Base-by-base conservation (phyloP, 35 echinoderm and acorn worm genomes). In the Anneissia japonica region DNA sequence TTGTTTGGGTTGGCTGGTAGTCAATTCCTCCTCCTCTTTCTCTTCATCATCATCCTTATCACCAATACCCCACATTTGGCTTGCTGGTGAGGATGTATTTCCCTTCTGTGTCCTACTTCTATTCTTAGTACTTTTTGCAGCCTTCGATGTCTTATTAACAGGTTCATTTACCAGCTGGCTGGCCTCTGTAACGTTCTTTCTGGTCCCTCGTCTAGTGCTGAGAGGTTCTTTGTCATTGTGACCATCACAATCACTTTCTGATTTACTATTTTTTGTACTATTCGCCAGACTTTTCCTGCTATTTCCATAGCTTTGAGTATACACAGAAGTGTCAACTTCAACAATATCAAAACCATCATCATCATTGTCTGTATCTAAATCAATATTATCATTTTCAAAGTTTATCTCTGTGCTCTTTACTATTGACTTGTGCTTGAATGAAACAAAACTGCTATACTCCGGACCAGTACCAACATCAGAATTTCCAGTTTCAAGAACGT, bases 291-390 rank as follows among this genome's bases (percentile, higher is more conserved):
- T 56, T 77, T 21, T 28, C 3, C 31, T 76, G 84, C 46, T 78
- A 30, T 72, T 41, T 31, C 76, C 4, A 33, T 26, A 34, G 32
- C 34, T 0, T 3, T 13, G 32, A 6, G 23, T 23, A 11, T 13
- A 81, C 19, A 79, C 76, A 30, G 33, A 38, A 75, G 37, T 26
- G 32, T 87, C 74, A 87, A 79, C 46, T 26, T 89, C 79, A 29
- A 80, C 56, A 43, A 89, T 89, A 30, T 89, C 87, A 74, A 89
- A 35, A 7, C 74, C 72, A 34, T 83, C 87, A 30, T 83, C 80
- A 83, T 89, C 87, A 36, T 89, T 79, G n/a, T 31, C 51, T 35
- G 81, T 55, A 3, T 79, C 36, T 28, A 36, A 38, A 7, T 28
- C 33, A n/a, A 30, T 28, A 82, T 34, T 30, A 88, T 51, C 74